phyloP scores from a whole-genome alignment of 2,888 invertebrate genomes.

The Sipha maydis region DNA sequence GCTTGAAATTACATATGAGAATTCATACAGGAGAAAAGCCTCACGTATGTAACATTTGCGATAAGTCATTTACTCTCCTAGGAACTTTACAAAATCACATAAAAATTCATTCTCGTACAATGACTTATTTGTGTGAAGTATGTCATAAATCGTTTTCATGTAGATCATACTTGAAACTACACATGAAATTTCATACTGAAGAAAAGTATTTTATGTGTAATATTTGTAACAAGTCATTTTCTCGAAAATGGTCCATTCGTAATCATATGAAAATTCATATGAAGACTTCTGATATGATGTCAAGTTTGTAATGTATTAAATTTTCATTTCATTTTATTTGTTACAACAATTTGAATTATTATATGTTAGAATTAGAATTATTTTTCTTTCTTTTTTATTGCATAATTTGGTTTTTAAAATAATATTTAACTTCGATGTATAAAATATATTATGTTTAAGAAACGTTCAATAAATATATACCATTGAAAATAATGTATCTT shows the following conservation, averaged over 20 bases:
- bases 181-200: neutral
- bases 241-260: neutral
- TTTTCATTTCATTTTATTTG: neutral
- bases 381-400: neutral
- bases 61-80: neutral
- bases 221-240: neutral
- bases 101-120: neutral
- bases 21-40: neutral
- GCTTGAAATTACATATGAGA: neutral
- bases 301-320: neutral
- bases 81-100: neutral
- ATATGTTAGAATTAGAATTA: neutral
- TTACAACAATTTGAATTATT: neutral
- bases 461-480: neutral
- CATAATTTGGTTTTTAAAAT: neutral
- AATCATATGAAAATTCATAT: neutral
- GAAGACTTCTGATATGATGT: neutral
- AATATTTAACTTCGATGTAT: neutral
- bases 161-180: neutral
- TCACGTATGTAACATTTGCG: neutral
- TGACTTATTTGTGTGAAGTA: neutral
- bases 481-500: no score
- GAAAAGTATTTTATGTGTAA: neutral
- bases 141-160: neutral
- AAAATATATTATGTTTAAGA: neutral